Evolutionary conservation across 2,113 vertebrate genomes (phyloP).

Genomic region (Cyprichromis sp.): DNA sequence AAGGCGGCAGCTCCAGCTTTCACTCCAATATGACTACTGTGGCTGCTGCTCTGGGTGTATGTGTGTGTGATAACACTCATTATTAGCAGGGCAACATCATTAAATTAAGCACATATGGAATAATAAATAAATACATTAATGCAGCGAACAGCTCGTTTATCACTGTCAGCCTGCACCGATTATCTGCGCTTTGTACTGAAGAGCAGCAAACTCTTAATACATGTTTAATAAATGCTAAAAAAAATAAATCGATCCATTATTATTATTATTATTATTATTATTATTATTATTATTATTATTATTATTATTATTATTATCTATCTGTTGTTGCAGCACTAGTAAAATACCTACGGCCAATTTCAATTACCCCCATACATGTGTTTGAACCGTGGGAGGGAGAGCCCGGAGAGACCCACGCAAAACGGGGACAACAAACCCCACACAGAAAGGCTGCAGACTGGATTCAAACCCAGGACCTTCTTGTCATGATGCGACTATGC

Average conservation of each 20-base stretch:
- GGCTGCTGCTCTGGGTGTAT: not conserved
- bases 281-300: not conserved
- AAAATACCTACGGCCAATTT: not conserved
- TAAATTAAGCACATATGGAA: not conserved
- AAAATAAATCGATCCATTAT: not conserved
- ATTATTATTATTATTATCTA: not conserved
- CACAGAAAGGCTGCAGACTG: not conserved
- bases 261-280: not conserved
- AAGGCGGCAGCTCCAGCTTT: not conserved
- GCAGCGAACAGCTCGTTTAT: conserved; percentile 22
- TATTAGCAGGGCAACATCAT: not conserved
- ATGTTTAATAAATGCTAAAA: not conserved
- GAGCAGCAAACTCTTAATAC: not conserved
- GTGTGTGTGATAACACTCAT: not conserved
- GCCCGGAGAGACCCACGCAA: not conserved
- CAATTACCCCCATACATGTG: not conserved
- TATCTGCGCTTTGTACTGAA: not conserved
- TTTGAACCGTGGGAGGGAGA: not conserved
- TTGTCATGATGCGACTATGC: not conserved
- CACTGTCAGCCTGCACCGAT: conserved; percentile 31
- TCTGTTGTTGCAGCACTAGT: not conserved
- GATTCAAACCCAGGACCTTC: not conserved
- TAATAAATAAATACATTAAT: not conserved
- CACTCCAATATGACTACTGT: not conserved
- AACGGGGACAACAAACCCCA: not conserved